Base-by-base conservation (phyloP, 2,888 invertebrate genomes). In the Dynastes tityus region DNA sequence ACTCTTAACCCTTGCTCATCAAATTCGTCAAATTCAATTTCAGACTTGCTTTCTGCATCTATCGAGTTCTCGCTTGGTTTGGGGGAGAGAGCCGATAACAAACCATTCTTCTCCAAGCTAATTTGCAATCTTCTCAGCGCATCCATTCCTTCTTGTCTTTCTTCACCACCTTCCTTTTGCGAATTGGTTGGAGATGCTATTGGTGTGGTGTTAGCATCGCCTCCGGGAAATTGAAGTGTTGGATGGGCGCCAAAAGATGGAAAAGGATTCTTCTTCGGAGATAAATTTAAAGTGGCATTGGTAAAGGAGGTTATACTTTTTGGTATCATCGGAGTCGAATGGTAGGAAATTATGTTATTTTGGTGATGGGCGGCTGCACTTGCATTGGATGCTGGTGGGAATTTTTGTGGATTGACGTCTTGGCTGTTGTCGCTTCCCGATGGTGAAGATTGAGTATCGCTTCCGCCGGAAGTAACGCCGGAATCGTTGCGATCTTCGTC, bases 381-480 rank as follows among this genome's bases (percentile, higher is more conserved):
- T 2, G 16, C 22, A 5, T 22, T 22, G 27, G 22, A 22, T 58
- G 55, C 22, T 22, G 53, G 32, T 74, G 77, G 37, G 77, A 63
- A 79, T 78, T 77, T 40, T 58, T 74, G 61, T 74, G 78, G 55
- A 53, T 80, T 83, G 81, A 61, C 79, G 51, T 84, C 84, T 74
- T 82, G 82, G 80, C 88, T 86, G 77, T 85, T 83, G 75, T 92
- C 91, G 9, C 91, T 91, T 1, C 91, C 91, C 1, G 67, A 64
- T 0, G 92, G 92, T 0, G 92, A 92, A 0, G 91, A 91, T 80
- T 92, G 92, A 82, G 91, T 91, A 83, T 91, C 91, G 82, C 92
- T 92, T n/a, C 91, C 91, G 83, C 91, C 92, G 83, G 92, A 92
- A 6, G 91, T 90, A 78, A 92, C 91, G 0, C 91, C 91, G 82